Conservation (phyloP, 1,140 invertebrate genomes). For the roundworm (Caenorhabditis elegans) region WBcel235 BX284603.4:1768501-1769000, state of each 20-base stretch:
- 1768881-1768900: background rate
- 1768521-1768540: too few species aligned
- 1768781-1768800: background rate
- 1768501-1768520: too few species aligned
- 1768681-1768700: background rate
- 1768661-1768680: background rate
- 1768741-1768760: too few species aligned
- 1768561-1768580: too few species aligned
- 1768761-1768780: background rate
- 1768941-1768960: conserved; percentile 4
- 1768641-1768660: conserved; percentile 16
- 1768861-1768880: too few species aligned
- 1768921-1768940: background rate
- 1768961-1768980: background rate
- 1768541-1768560: background rate
- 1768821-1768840: too few species aligned
- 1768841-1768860: too few species aligned
- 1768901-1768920: background rate
- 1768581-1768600: background rate
- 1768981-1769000: background rate
- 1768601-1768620: background rate
- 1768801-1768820: too few species aligned
- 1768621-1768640: background rate
- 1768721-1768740: too few species aligned
- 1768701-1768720: too few species aligned